Conservation (phyloP, 2,888 invertebrate species). For the Microplitis deprimator region DNA sequence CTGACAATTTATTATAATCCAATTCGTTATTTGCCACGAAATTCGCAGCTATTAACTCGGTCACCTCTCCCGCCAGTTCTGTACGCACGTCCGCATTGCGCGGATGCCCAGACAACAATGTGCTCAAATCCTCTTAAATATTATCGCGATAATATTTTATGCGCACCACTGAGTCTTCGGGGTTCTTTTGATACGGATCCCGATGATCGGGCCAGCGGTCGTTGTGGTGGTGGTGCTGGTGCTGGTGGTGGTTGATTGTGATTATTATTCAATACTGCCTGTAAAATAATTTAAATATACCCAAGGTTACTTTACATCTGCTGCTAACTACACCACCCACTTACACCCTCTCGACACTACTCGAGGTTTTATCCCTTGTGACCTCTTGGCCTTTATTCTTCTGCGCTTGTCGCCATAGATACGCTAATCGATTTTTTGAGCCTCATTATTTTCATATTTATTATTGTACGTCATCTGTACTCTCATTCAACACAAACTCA, state of each 20-base stretch:
- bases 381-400: conserved; percentile 23
- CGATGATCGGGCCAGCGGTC: background rate
- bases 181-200: background rate
- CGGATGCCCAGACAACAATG: conserved; percentile 51
- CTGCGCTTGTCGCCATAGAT: conserved; percentile 32
- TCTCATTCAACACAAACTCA: too few species aligned
- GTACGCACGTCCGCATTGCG: conserved; percentile 52
- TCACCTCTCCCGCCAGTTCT: conserved; percentile 49
- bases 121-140: background rate
- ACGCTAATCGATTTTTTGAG: conserved; percentile 9
- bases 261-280: background rate
- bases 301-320: background rate
- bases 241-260: too few species aligned
- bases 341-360: conserved; percentile 48
- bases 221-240: too few species aligned
- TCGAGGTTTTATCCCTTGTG: conserved; percentile 32
- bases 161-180: background rate
- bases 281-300: background rate
- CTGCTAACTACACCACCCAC: conserved; percentile 42
- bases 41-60: conserved; percentile 49
- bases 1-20: conserved; percentile 24
- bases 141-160: background rate
- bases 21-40: conserved; percentile 46
- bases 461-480: background rate
- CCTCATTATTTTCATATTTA: conserved; percentile 10